Evolutionary conservation across 2,113 vertebrate genomes (phyloP).

Genomic region (Perca fluviatilis): DNA sequence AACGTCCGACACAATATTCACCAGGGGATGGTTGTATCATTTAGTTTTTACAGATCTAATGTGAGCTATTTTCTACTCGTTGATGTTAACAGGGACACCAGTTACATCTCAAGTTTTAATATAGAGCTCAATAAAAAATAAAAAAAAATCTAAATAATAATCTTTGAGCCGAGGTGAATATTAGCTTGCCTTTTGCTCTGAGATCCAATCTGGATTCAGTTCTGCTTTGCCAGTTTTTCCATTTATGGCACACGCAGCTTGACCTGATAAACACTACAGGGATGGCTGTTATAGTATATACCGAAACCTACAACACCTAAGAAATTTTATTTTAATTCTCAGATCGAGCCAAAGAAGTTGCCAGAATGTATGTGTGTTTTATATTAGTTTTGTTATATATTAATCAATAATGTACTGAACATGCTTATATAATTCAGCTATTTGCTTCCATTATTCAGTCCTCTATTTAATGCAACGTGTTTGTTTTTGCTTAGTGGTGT

Average conservation of each 20-base stretch:
- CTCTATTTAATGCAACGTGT: not conserved
- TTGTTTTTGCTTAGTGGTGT: not conserved
- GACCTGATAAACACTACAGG: not conserved
- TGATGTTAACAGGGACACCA: not conserved
- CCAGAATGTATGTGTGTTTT: not conserved
- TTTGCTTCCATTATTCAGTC: not conserved
- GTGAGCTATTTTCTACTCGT: not conserved
- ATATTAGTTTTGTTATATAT: not conserved
- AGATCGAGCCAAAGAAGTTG: too few species aligned
- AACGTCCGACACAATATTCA: not conserved
- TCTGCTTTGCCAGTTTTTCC: not conserved
- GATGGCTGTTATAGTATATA: not conserved
- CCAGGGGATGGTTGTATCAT: not conserved
- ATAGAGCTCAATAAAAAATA: not conserved
- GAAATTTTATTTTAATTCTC: not conserved
- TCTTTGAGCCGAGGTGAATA: not conserved
- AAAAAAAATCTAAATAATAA: not conserved
- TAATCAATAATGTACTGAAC: conserved; percentile 2
- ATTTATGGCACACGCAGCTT: not conserved
- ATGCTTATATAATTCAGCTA: not conserved
- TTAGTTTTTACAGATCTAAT: not conserved
- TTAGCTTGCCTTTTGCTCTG: not conserved
- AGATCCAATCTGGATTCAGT: not conserved
- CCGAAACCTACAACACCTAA: not conserved
- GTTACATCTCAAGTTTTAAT: not conserved